phyloP scores from a whole-genome alignment of 2,888 invertebrate genomes.

The Nephrotoma guestfalica region DNA sequence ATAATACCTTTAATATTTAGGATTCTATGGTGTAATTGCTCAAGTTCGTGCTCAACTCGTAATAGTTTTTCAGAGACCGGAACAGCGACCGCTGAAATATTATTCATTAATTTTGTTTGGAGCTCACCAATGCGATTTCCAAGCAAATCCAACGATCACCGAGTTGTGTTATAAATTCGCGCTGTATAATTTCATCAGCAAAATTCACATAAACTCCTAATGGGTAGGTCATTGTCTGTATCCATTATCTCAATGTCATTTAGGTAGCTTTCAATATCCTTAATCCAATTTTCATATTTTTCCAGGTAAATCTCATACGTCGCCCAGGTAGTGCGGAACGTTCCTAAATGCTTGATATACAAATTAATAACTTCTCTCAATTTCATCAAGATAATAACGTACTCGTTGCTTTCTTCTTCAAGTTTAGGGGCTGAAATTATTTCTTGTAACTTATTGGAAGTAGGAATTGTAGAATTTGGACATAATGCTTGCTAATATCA shows the following conservation, averaged over 20 bases:
- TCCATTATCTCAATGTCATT: slow-evolving; percentile 38
- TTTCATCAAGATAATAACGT: slow-evolving; percentile 53
- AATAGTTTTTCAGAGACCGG: slow-evolving; percentile 59
- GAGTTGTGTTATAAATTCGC: slow-evolving; percentile 62
- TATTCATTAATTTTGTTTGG: slow-evolving; percentile 51
- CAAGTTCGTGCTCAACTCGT: slow-evolving; percentile 59
- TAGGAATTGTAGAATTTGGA: slow-evolving; percentile 59
- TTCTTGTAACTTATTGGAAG: slow-evolving; percentile 58
- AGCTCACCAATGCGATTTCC: slow-evolving; percentile 48
- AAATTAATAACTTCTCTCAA: slow-evolving; percentile 63
- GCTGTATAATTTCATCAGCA: slow-evolving; percentile 72
- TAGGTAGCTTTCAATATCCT: slow-evolving; percentile 55
- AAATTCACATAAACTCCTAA: slow-evolving; percentile 64
- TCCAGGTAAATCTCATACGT: slow-evolving; percentile 58
- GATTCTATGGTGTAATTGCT: slow-evolving; percentile 53
- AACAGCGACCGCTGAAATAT: slow-evolving; percentile 56
- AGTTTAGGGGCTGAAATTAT: slow-evolving; percentile 60
- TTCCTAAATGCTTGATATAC: slow-evolving; percentile 51
- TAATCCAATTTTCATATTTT: slow-evolving; percentile 62
- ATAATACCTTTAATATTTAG: slow-evolving; percentile 62
- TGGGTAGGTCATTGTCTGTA: slow-evolving; percentile 45
- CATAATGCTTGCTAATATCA: slow-evolving; percentile 67
- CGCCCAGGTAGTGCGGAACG: slow-evolving; percentile 66
- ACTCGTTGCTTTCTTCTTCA: slow-evolving; percentile 56
- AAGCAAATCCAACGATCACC: slow-evolving; percentile 60